These are phyloP conservation scores for Microctenopoma steveboyesi DNA, from an alignment of 2,797 vertebrate genomes.

Conservation along the genomic window DNA sequence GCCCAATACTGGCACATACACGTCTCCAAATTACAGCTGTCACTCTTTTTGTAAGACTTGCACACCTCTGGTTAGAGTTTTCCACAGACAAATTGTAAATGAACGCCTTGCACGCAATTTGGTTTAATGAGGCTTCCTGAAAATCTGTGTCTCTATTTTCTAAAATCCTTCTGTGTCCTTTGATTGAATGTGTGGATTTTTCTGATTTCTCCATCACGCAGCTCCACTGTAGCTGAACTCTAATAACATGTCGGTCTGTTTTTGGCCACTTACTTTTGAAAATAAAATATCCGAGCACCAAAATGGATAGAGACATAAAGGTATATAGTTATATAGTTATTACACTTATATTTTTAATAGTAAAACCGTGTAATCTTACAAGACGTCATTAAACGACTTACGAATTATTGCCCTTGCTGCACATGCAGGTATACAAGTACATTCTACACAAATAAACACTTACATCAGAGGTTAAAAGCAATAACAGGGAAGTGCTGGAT, in stretches of 20 bases:
- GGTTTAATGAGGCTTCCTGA: neutral
- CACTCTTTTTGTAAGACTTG: neutral
- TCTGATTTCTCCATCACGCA: neutral
- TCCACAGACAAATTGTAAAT: neutral
- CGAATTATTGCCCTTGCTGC: neutral
- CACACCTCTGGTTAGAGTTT: constrained; percentile 4
- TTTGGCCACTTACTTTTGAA: constrained; percentile 6
- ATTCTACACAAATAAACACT: neutral
- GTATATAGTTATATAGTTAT: neutral
- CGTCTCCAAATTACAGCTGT: constrained; percentile 11
- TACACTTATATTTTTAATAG: neutral
- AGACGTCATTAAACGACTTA: neutral
- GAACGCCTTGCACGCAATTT: neutral
- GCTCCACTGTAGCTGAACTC: neutral
- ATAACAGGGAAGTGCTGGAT: neutral
- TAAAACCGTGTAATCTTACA: neutral
- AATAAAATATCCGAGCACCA: neutral
- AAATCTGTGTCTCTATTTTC: neutral
- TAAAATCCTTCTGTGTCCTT: neutral
- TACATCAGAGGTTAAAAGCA: neutral
- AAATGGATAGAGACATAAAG: neutral
- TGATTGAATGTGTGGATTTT: neutral
- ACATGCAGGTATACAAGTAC: neutral
- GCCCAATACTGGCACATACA: constrained; percentile 22
- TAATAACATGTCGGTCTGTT: neutral